These are phyloP conservation scores for Aleiodes alternator DNA, from an alignment of 2,888 invertebrate species.

Conservation along the genomic window DNA sequence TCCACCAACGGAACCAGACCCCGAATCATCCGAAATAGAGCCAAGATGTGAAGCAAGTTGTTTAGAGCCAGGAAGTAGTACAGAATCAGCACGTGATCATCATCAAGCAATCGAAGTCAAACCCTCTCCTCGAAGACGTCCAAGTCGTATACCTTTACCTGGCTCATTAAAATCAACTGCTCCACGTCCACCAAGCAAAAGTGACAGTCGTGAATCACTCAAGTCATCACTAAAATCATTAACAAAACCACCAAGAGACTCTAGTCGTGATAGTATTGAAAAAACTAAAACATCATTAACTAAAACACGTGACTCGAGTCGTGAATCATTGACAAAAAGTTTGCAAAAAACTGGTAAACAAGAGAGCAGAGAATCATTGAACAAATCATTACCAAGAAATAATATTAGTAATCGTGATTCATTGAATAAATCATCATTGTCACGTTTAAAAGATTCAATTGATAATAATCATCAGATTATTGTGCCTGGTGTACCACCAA, in stretches of 20 bases:
- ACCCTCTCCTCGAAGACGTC: slow-evolving; percentile 76
- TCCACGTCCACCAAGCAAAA: slow-evolving; percentile 78
- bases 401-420: slow-evolving; percentile 70
- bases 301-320: slow-evolving; percentile 66
- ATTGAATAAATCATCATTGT: slow-evolving; percentile 70
- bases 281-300: slow-evolving; percentile 58
- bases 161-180: slow-evolving; percentile 77
- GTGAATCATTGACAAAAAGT: slow-evolving; percentile 70
- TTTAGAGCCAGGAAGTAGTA: slow-evolving; percentile 80
- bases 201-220: slow-evolving; percentile 65
- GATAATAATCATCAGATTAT: slow-evolving; percentile 41
- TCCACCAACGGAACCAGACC: slow-evolving; percentile 75
- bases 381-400: slow-evolving; percentile 69
- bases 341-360: slow-evolving; percentile 65
- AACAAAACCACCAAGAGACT: slow-evolving; percentile 67
- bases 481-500: slow-evolving; percentile 66
- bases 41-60: slow-evolving; percentile 71
- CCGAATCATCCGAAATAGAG: slow-evolving; percentile 72
- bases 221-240: slow-evolving; percentile 71
- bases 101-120: slow-evolving; percentile 66
- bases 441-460: slow-evolving; percentile 68
- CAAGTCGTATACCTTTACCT: slow-evolving; percentile 85
- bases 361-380: slow-evolving; percentile 66
- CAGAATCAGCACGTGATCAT: slow-evolving; percentile 81
- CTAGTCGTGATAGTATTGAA: slow-evolving; percentile 67